Percentiles rank a stretch among this genome's conserved stretches.
Evolutionary conservation across 2,888 invertebrate species (phyloP).

Genomic region (Ischnura elegans): DNA sequence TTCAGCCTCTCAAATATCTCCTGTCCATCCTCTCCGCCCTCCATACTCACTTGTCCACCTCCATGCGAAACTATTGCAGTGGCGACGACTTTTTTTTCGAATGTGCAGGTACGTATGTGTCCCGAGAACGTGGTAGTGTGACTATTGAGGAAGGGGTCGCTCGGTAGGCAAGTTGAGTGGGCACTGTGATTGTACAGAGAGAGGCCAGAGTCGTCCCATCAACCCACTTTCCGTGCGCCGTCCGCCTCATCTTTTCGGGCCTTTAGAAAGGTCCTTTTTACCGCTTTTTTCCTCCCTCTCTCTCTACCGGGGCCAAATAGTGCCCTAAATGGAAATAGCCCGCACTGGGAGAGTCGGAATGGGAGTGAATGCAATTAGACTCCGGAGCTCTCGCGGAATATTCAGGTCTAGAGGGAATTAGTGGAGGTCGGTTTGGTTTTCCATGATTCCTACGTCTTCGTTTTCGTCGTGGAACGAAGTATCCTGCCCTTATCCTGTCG

Average conservation of each 20-base stretch:
- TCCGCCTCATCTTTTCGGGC: not conserved
- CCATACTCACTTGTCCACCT: too few species aligned
- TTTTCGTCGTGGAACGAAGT: not conserved
- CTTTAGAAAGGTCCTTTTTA: not conserved
- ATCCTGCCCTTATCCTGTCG: not conserved
- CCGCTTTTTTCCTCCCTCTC: not conserved
- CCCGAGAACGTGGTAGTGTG: too few species aligned
- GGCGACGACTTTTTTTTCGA: too few species aligned
- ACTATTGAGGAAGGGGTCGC: too few species aligned
- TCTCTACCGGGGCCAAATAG: slow-evolving; percentile 21
- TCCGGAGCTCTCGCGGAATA: not conserved
- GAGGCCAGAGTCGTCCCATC: not conserved
- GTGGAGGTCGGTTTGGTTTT: not conserved
- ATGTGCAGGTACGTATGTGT: too few species aligned
- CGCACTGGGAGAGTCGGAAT: slow-evolving; percentile 9
- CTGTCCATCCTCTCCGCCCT: not conserved
- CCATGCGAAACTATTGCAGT: too few species aligned
- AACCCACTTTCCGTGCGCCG: not conserved
- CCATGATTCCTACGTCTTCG: not conserved
- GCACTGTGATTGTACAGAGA: not conserved
- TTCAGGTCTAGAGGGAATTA: not conserved
- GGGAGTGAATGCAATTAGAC: slow-evolving; percentile 53
- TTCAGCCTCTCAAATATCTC: not conserved
- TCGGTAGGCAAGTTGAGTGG: too few species aligned
- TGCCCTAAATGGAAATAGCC: slow-evolving; percentile 59